Conservation (phyloP, 2,113 vertebrate genomes). For the Myocastor coypus region DNA sequence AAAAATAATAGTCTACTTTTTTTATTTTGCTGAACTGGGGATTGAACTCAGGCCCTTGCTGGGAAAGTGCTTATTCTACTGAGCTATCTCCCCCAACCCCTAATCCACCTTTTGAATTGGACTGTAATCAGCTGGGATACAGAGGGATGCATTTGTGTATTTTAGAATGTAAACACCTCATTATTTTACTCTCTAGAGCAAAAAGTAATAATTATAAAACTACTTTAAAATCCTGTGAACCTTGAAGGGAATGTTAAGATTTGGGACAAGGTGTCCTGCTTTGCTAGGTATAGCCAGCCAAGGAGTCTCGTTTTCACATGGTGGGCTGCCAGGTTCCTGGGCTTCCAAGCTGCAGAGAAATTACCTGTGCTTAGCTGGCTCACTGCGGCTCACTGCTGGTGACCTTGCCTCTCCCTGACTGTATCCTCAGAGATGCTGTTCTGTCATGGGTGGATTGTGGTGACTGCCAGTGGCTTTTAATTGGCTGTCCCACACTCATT, state of each 20-base stretch:
- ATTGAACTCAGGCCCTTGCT: too few species aligned
- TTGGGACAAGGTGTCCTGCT: neutral
- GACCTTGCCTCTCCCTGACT: neutral
- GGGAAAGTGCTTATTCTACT: too few species aligned
- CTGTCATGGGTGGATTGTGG: too few species aligned
- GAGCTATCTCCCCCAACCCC: too few species aligned
- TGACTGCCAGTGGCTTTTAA: neutral
- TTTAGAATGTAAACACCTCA: neutral
- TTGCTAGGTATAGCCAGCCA: neutral
- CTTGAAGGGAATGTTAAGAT: neutral
- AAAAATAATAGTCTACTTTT: too few species aligned
- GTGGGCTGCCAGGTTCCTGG: neutral
- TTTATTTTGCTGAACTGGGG: too few species aligned
- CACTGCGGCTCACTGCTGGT: neutral
- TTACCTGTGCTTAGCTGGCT: too few species aligned
- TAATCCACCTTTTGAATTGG: neutral
- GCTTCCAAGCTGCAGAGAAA: neutral
- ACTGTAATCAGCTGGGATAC: neutral
- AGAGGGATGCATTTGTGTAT: neutral
- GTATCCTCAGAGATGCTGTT: neutral
- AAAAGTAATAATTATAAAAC: neutral
- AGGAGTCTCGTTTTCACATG: neutral
- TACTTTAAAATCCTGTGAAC: neutral
- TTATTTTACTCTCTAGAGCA: neutral
- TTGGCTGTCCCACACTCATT: neutral